Percentiles rank a stretch among this genome's conserved stretches.
These are phyloP conservation scores for Ispidina lecontei DNA, from an alignment of 2,797 vertebrate species.

Conservation along the genomic window DNA sequence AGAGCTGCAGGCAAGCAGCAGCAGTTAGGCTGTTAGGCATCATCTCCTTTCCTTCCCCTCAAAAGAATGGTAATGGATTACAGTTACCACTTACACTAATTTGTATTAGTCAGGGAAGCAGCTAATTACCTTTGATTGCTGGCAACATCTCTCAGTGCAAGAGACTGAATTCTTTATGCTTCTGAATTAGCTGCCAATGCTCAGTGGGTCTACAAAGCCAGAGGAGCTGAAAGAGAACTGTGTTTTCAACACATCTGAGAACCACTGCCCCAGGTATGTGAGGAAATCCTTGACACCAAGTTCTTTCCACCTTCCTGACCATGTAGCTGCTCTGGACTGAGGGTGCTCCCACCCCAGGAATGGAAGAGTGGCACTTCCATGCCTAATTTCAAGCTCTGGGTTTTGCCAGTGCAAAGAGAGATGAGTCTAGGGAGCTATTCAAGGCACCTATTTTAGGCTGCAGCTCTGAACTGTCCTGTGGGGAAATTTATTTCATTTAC, in stretches of 20 bases:
- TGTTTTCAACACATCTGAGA: neutral
- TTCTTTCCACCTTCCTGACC: accelerated
- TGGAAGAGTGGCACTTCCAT: neutral
- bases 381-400: neutral
- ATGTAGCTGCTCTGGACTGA: neutral
- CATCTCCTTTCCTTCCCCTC: neutral
- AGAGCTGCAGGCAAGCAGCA: neutral
- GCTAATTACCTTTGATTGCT: constrained; percentile 23
- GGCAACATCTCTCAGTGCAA: neutral
- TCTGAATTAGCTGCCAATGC: neutral
- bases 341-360: neutral
- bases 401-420: neutral
- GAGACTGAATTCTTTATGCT: neutral
- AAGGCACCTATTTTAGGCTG: neutral
- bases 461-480: neutral
- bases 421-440: neutral
- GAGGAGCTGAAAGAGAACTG: neutral
- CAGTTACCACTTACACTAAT: neutral
- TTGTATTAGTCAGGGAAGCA: neutral
- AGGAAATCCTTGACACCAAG: neutral
- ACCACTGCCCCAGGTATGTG: accelerated
- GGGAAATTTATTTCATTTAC: neutral
- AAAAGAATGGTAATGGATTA: neutral
- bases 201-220: neutral
- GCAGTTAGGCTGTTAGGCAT: neutral